Evolutionary conservation across 1,140 invertebrate genomes (phyloP), one percentile per base, ranked within the genome.

Genomic region (Eurosta solidaginis): DNA sequence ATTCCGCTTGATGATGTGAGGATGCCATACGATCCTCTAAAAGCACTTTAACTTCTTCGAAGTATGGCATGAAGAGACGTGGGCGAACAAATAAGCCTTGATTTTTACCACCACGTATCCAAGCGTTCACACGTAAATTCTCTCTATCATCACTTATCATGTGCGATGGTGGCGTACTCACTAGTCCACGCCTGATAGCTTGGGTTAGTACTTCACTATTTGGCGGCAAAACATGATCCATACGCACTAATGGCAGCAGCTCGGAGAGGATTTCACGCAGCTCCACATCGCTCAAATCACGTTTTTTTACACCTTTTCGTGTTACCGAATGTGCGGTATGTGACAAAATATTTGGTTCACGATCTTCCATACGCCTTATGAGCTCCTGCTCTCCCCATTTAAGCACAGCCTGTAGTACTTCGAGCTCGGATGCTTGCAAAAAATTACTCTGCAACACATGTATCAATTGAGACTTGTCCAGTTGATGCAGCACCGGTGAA

Each of bases 371-470:
- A 54, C 94, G 90, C 74, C 92, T 90, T 33, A 95, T 91, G 40
- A 96, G 90, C 80, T 95, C 93, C 82, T 96, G 92, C 89, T 97
- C 96, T 36, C 95, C 96, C 96, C 96, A 98, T 84, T 95, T 95
- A 14, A 98, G 89, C 54, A 97, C 93, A 52, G 95, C 94, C 81
- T 95, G 92, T 76, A 97, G 88, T 1, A 97, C 92, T 88, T 97
- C 96, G 79, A 96, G 88, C 88, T 98, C 96, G 82, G 94, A 94
- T 6, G 96, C 95, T 90, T 97, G 96, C 79, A 98, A 89, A 88
- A 97, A 97, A 84, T 97, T 94, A 83, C 95, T 97, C 77, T 93
- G 92, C 25, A 98, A 89, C 33, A 94, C 94, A 81, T 95, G 93
- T 14, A 92, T 90, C 22, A 98, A 89, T 84, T 97, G 95, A 1